Evolutionary conservation across 2,888 invertebrate species (phyloP).

Genomic region (Notodonta ziczac): DNA sequence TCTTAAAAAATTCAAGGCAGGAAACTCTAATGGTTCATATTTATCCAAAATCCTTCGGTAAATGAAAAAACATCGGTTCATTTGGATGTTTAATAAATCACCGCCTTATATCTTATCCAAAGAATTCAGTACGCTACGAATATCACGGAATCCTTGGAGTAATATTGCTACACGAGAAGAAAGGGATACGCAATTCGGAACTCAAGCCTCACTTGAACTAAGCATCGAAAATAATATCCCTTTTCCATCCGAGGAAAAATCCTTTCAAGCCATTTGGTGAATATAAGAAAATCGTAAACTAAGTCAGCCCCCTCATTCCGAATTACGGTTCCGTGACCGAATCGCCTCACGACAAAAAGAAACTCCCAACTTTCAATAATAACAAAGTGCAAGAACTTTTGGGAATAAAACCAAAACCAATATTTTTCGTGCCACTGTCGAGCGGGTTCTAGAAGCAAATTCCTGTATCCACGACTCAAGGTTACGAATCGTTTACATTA

Average conservation of each 20-base stretch:
- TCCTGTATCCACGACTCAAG: conserved; percentile 5
- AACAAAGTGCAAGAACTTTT: conserved; percentile 54
- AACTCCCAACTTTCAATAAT: conserved; percentile 56
- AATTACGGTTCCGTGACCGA: conserved; percentile 47
- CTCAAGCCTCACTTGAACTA: conserved; percentile 34
- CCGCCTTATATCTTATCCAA: neutral
- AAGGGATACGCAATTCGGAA: conserved; percentile 23
- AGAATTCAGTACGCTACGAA: neutral
- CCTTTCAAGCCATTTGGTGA: conserved; percentile 45
- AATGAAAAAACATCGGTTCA: too few species aligned
- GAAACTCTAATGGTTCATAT: too few species aligned
- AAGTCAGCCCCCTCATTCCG: conserved; percentile 42
- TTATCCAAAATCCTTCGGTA: too few species aligned
- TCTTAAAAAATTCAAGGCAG: too few species aligned
- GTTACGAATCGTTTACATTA: conserved; percentile 12
- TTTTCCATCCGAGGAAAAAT: conserved; percentile 26
- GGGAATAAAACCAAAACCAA: conserved; percentile 46
- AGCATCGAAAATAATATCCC: conserved; percentile 36
- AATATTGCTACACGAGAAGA: conserved; percentile 32
- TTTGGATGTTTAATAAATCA: neutral
- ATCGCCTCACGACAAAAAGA: conserved; percentile 42
- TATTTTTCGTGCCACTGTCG: conserved; percentile 20
- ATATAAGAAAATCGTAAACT: conserved; percentile 50
- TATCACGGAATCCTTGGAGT: conserved; percentile 21
- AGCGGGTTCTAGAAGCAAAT: conserved; percentile 11